These are phyloP conservation scores for Sebastes steindachneri DNA, from an alignment of 2,797 vertebrate genomes.

Conservation along the genomic window DNA sequence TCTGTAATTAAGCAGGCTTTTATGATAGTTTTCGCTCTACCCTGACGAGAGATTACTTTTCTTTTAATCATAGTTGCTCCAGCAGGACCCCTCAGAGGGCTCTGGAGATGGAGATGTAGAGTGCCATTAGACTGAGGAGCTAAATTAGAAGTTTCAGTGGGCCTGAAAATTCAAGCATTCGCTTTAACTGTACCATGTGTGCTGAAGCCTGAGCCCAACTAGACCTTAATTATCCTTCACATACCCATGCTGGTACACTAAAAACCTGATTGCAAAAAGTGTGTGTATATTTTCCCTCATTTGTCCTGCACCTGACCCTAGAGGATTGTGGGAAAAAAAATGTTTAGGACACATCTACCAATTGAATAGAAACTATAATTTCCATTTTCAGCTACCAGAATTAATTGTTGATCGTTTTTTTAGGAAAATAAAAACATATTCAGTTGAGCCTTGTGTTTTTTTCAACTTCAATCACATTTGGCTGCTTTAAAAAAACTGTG, in stretches of 20 bases:
- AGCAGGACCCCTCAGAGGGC: slow-evolving; percentile 53
- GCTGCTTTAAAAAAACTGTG: slow-evolving; percentile 29
- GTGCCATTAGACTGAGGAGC: slow-evolving; percentile 65
- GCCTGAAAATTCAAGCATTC: slow-evolving; percentile 67
- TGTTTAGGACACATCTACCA: background rate
- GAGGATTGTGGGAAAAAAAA: background rate
- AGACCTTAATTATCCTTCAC: slow-evolving; percentile 64
- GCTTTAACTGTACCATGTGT: slow-evolving; percentile 61
- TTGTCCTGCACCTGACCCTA: slow-evolving; percentile 15
- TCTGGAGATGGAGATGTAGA: slow-evolving; percentile 66
- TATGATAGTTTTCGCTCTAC: slow-evolving; percentile 51
- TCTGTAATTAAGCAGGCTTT: slow-evolving; percentile 69
- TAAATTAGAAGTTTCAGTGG: slow-evolving; percentile 72
- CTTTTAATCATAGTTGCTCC: slow-evolving; percentile 72
- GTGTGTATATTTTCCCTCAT: slow-evolving; percentile 25
- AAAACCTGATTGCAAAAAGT: slow-evolving; percentile 39
- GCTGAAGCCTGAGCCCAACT: slow-evolving; percentile 43
- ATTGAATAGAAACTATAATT: slow-evolving; percentile 5
- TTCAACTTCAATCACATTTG: slow-evolving; percentile 29
- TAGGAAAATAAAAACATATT: slow-evolving; percentile 9
- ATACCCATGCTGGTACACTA: slow-evolving; percentile 15
- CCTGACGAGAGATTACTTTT: slow-evolving; percentile 64
- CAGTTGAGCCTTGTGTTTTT: background rate
- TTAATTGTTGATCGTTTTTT: slow-evolving; percentile 13
- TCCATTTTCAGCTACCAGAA: background rate